These are phyloP conservation scores for Conistra vaccinii DNA, from an alignment of 2,888 invertebrate species.

Conservation along the genomic window DNA sequence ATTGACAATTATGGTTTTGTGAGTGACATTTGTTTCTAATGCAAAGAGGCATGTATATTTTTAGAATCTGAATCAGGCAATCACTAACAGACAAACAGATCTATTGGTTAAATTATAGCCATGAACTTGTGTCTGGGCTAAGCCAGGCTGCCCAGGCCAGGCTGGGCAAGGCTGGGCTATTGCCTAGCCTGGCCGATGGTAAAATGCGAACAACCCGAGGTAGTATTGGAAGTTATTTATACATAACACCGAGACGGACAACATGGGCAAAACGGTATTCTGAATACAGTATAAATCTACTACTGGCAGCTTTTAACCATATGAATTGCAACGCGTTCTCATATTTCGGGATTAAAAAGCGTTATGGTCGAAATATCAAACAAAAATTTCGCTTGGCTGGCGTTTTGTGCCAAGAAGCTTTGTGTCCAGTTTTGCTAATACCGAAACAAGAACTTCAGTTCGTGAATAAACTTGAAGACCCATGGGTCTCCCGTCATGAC, in stretches of 20 bases:
- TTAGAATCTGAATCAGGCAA: background rate
- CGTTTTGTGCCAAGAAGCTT: background rate
- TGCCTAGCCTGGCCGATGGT: background rate
- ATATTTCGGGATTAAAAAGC: background rate
- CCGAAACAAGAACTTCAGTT: background rate
- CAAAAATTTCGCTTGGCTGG: background rate
- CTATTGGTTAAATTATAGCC: background rate
- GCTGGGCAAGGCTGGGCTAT: too few species aligned
- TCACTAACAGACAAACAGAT: background rate
- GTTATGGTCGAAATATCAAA: background rate
- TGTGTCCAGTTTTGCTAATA: background rate
- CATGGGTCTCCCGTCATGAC: too few species aligned
- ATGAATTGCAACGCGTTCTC: background rate
- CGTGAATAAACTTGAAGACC: conserved; percentile 10
- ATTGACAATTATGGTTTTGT: background rate
- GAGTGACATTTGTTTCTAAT: background rate
- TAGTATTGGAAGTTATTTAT: too few species aligned
- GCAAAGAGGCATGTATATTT: background rate
- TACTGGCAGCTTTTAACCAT: background rate
- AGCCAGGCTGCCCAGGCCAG: too few species aligned
- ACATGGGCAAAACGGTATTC: too few species aligned
- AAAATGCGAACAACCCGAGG: too few species aligned
- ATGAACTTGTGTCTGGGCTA: background rate
- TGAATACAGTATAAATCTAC: background rate
- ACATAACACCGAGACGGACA: too few species aligned